Base-by-base conservation (phyloP, 2,797 vertebrate species). In the Microctenopoma steveboyesi region DNA sequence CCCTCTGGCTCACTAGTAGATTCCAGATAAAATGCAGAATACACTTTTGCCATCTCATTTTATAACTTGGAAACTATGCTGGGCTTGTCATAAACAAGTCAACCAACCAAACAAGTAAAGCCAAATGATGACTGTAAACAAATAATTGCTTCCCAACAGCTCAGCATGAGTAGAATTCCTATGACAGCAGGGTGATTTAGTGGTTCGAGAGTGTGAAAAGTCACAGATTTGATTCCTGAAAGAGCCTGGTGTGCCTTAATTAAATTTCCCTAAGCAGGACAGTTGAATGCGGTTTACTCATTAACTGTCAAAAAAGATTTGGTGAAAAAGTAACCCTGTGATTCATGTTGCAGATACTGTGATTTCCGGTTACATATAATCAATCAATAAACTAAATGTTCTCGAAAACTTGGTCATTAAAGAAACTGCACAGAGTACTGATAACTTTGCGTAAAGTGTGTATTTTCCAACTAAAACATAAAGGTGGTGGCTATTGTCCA, bases 61-160 rank as follows among this genome's bases (percentile, higher is more conserved):
- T 70, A 50, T 63, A 79, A 85, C 55, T 68, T 57, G 59, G 72
- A 82, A 86, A 82, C 66, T 83, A 82, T 76, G 82, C 45, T 2
- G 33, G 2, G 55, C 58, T 67, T 11, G 22, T 77, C 62, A 83
- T 75, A 79, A 87, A 83, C 71, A 83, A 85, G 59, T 81, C 62
- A 42, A 72, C 64, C 63, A 53, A 76, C 73, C 68, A 69, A 75
- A 84, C 70, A 66, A 69, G 63, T 67, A 51, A 62, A 78, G 62
- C 37, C 61, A 62, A 83, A 63, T 7, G 27, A 42, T 49, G 48
- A 54, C 66, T 1, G 49, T 57, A 74, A 80, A 79, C 62, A 78
- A 82, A 72, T 74, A 72, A 84, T 48, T 74, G 69, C 74, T 76
- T 86, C 67, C 72, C 61, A 74, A 78, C 58, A 68, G 62, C 61